Evolutionary conservation across 2,797 vertebrate genomes (phyloP).

Genomic region (Linurgus olivaceus): DNA sequence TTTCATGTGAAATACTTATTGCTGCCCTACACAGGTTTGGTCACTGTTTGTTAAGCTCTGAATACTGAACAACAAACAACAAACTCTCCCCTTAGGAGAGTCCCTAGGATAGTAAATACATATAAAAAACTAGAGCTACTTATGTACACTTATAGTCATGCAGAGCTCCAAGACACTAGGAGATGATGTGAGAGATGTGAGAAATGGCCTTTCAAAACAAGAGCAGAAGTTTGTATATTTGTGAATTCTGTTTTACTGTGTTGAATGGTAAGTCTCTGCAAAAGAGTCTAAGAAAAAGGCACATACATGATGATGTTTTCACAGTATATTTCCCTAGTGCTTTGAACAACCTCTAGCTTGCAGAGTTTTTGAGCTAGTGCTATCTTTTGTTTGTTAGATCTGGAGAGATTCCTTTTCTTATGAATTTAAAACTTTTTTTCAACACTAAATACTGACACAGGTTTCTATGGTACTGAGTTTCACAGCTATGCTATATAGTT

Average conservation of each 20-base stretch:
- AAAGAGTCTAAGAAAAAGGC: background rate
- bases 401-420: background rate
- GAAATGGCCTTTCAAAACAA: background rate
- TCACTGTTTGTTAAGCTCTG: background rate
- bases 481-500: background rate
- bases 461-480: background rate
- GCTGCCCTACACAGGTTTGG: background rate
- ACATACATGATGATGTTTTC: background rate
- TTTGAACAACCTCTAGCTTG: background rate
- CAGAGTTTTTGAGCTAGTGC: background rate
- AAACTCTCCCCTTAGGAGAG: accelerated
- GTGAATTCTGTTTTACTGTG: background rate
- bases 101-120: background rate
- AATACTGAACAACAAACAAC: background rate
- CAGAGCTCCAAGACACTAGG: background rate
- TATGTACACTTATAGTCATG: background rate
- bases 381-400: background rate
- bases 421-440: background rate
- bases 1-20: background rate
- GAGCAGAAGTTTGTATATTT: background rate
- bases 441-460: background rate
- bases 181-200: background rate
- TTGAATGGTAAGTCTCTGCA: background rate
- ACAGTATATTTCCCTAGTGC: background rate
- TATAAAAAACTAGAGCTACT: background rate